phyloP scores from a whole-genome alignment of 2,797 vertebrate genomes.

The Amphiprion clarkii region DNA sequence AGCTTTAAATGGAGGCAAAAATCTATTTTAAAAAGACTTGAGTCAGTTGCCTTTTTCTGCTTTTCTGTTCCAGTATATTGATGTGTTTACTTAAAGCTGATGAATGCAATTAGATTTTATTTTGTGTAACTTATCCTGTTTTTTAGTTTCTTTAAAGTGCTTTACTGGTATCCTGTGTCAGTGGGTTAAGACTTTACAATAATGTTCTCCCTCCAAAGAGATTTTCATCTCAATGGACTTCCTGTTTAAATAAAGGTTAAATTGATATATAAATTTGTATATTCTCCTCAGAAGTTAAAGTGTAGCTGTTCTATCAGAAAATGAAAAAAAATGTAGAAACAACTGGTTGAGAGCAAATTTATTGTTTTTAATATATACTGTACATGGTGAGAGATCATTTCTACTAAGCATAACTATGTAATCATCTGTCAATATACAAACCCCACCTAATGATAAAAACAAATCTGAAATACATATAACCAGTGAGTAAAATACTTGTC shows the following conservation, averaged over 20 bases:
- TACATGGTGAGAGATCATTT: conserved; percentile 34
- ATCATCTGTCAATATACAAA: conserved; percentile 15
- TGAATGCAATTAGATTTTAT: neutral
- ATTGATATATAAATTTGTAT: too few relatives aligned
- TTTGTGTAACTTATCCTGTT: too few relatives aligned
- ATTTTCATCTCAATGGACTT: too few relatives aligned
- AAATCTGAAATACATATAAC: conserved; percentile 9
- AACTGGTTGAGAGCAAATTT: conserved; percentile 39
- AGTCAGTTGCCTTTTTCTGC: neutral
- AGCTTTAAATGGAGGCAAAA: neutral
- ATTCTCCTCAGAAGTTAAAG: too few relatives aligned
- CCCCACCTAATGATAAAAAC: neutral
- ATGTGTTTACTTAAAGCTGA: neutral
- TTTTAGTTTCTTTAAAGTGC: too few relatives aligned
- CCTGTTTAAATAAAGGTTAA: too few relatives aligned
- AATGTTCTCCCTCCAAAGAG: too few relatives aligned
- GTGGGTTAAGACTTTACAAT: too few relatives aligned
- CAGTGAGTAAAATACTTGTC: neutral
- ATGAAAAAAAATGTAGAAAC: neutral
- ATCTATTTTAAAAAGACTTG: neutral
- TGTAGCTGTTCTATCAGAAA: neutral
- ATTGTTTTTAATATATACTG: conserved; percentile 41
- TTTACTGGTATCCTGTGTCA: too few relatives aligned
- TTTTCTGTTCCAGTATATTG: neutral
- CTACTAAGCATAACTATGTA: conserved; percentile 5